Evolutionary conservation across 2,113 vertebrate genomes (phyloP).

Genomic region (Columba janthina): DNA sequence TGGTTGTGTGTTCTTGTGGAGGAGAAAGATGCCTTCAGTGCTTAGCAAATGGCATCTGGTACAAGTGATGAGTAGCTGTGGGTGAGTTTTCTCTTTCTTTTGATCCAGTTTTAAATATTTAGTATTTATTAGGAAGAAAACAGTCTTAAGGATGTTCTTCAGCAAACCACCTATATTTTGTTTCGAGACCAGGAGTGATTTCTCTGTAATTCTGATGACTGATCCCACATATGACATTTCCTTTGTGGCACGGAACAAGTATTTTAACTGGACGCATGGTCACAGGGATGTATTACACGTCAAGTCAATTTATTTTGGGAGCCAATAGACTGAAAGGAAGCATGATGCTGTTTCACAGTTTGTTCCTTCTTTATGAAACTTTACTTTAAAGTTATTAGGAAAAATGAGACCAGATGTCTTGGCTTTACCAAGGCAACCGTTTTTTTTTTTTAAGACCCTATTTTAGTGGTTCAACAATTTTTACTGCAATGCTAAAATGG

Average conservation of each 20-base stretch:
- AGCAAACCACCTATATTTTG: neutral
- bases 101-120: neutral
- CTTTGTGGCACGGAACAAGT: neutral
- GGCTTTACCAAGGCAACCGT: conserved; percentile 10
- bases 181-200: neutral
- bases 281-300: neutral
- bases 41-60: neutral
- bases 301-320: neutral
- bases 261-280: neutral
- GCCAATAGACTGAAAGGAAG: neutral
- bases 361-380: neutral
- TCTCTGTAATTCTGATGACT: neutral
- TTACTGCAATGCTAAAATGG: conserved; percentile 20
- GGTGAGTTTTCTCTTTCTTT: neutral
- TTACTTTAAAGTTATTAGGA: neutral
- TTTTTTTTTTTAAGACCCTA: conserved; percentile 39
- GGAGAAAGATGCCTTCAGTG: fast-evolving
- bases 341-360: neutral
- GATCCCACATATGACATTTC: neutral
- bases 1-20: no score
- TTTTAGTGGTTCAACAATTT: conserved; percentile 47
- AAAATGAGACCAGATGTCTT: conserved; percentile 13
- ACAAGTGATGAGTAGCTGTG: neutral
- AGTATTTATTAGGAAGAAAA: neutral
- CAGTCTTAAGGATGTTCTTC: neutral